phyloP scores from a whole-genome alignment of 2,113 vertebrate genomes.

The Laterallus jamaicensis region DNA sequence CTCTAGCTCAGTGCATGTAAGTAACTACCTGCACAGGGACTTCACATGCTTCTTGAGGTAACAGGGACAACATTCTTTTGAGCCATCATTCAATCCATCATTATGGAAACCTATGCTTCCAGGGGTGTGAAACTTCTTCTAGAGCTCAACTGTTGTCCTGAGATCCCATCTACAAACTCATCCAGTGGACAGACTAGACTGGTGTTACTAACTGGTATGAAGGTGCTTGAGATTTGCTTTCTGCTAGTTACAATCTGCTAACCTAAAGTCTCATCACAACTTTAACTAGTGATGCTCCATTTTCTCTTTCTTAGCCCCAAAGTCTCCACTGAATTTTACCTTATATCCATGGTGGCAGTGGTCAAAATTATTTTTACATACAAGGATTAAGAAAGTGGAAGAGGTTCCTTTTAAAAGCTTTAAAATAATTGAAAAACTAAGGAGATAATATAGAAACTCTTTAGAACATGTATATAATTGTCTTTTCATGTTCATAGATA shows the following conservation, averaged over 20 bases:
- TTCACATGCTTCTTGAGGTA: not conserved
- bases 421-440: not conserved
- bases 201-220: not conserved
- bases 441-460: not conserved
- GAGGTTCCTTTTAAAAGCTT: not conserved
- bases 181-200: not conserved
- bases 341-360: not conserved
- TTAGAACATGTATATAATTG: not conserved
- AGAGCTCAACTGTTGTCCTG: not conserved
- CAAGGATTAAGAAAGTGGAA: not conserved
- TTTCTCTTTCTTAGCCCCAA: not conserved
- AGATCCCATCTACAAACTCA: not conserved
- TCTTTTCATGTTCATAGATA: not conserved
- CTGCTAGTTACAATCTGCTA: not conserved
- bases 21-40: not conserved
- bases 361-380: not conserved
- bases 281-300: not conserved
- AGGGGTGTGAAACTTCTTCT: not conserved
- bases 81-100: not conserved
- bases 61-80: not conserved
- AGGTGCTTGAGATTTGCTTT: not conserved
- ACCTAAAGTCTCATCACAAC: not conserved
- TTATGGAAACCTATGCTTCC: not conserved
- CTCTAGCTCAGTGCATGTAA: not conserved
- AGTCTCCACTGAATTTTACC: not conserved